Percentiles rank a stretch among this genome's conserved stretches.
phyloP scores from a whole-genome alignment of 2,797 vertebrate species.

The Ceyx erithaca region DNA sequence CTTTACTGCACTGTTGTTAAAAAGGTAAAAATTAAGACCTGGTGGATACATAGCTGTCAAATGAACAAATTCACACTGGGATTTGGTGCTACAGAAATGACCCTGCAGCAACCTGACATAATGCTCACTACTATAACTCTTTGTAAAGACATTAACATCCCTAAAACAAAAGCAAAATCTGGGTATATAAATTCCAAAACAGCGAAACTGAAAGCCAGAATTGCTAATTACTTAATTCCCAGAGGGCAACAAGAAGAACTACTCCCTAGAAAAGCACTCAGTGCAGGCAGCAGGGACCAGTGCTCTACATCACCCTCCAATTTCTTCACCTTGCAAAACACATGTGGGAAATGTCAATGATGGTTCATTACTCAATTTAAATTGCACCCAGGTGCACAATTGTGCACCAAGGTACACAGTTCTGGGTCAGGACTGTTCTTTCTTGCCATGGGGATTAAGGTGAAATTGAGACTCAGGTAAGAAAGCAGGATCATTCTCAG shows the following conservation, averaged over 20 bases:
- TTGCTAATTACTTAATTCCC: neutral
- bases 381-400: neutral
- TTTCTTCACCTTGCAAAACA: neutral
- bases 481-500: neutral
- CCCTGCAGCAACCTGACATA: neutral
- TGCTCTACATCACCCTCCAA: neutral
- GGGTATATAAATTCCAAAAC: neutral
- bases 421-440: neutral
- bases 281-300: neutral
- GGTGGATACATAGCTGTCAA: rapidly evolving
- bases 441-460: neutral
- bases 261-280: rapidly evolving
- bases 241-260: neutral
- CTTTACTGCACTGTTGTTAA: neutral
- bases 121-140: neutral
- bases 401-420: neutral
- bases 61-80: neutral
- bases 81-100: neutral
- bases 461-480: neutral
- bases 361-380: neutral
- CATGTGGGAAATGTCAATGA: neutral
- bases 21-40: neutral
- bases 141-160: neutral
- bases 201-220: neutral
- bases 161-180: neutral